phyloP scores from a whole-genome alignment of 92 coral and sea anemone genomes.

The Epizoanthus fatuus region DNA sequence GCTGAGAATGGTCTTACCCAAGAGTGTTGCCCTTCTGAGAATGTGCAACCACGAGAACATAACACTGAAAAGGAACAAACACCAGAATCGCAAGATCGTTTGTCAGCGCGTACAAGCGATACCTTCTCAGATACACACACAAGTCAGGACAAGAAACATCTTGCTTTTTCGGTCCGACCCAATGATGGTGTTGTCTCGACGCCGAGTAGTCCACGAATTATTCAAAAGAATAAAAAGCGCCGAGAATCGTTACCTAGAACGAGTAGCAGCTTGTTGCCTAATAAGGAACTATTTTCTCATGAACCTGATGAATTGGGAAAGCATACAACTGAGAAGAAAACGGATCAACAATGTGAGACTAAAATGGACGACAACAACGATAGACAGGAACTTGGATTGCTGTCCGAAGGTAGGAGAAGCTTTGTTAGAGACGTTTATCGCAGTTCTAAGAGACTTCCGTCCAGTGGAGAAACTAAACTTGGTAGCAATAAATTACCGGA shows the following conservation, averaged over 20 bases:
- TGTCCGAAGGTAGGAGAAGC: not conserved
- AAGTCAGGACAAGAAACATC: not conserved
- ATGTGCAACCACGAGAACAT: not conserved
- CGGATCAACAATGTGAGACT: not conserved
- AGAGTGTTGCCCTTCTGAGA: not conserved
- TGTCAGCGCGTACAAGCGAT: not conserved
- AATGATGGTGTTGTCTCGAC: not conserved
- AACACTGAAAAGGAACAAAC: no score
- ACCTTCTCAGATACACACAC: not conserved
- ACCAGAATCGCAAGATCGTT: no score
- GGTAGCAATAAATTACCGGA: not conserved
- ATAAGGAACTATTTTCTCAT: not conserved
- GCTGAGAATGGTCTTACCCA: not conserved
- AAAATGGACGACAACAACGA: not conserved
- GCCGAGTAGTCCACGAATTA: not conserved
- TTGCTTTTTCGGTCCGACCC: no score
- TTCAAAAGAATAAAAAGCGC: not conserved
- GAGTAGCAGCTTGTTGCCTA: not conserved
- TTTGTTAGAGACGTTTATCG: conserved; percentile 27
- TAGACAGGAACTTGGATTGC: not conserved
- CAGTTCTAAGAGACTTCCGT: not conserved
- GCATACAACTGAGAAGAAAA: not conserved
- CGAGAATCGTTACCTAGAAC: not conserved
- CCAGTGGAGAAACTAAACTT: not conserved
- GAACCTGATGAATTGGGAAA: not conserved